Evolutionary conservation across 2,797 vertebrate genomes (phyloP), one percentile per base, ranked within the genome.

Genomic region (Gymnodraco acuticeps): DNA sequence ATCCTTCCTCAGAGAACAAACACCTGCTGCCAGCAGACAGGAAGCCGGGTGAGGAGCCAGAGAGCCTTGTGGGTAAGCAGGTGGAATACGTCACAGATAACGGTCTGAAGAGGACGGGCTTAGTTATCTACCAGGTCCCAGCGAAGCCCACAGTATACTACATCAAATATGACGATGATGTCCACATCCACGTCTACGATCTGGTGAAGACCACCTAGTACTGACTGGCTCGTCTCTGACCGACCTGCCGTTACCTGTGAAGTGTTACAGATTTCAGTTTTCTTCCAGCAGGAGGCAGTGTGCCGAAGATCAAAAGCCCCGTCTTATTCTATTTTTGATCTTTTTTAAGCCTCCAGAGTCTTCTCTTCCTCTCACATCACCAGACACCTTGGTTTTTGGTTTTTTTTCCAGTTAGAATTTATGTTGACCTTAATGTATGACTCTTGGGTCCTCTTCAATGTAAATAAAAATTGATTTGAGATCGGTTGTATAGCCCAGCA

Each of bases 61-160:
- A 96, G 89, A 96, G 95, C 84, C 95, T 96, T 54, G 95, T 96
- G 91, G 95, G 95, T 77, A 96, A 96, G 85, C 95, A 96, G 89
- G 95, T 96, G 86, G 95, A 96, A 87, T 96, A 96, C 3, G 95
- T 96, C 65, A 96, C 95, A 71, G 95, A 96, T 85, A 96, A 95
- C 52, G 95, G 95, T 4, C 92, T 96, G 72, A 96, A 96, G 93
- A 93, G 95, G 81, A 96, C 95, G 0, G 95, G 95, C 58, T 84
- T 96, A 84, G 95, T 96, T 82, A 96, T 95, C 92, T 96, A 95
- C 87, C 95, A 96, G 85, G 95, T 96, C 50, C 95, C 95, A 0
- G 95, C 95, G n/a, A 96, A 96, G 76, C 95, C 95, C 60, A 96
- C 95, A 0, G 95, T 96, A 48, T 96, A 96, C 88, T 96, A 96